Base-by-base conservation (phyloP, 1,140 invertebrate species). In the Cyphomyrmex costatus region DNA sequence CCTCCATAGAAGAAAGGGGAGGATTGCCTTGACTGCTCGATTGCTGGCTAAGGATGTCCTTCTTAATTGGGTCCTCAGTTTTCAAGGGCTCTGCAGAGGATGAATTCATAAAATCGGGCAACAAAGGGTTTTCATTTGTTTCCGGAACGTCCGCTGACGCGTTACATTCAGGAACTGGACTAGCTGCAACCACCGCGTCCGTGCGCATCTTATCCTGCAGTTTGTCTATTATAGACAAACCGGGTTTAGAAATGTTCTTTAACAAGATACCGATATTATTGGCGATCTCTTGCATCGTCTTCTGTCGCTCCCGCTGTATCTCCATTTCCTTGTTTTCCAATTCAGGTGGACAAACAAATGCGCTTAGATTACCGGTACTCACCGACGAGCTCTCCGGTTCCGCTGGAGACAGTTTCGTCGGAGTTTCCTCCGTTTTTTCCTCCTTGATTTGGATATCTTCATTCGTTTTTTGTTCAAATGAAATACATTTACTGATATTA, bases 261-360 rank as follows among this genome's bases (percentile, higher is more conserved):
- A 93, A 58, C 63, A 92, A 93, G 3, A 94, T 93, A 2, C 93
- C 94, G 71, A 94, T 94, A 60, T 95, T 92, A 5, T 95, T 87
- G 1, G 91, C 91, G 24, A 95, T 92, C 63, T 95, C 94, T 61
- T 95, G 92, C 94, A 95, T 95, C 51, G 92, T 95, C 49, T 94
- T 94, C 53, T 93, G 92, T 8, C 95, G 86, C 33, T 95, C 93
- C 33, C 93, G 78, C 49, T 95, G 93, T 79, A 95, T 95, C 58
- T 95, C 94, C 7, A 92, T 91, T 21, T 95, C 94, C 21, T 93
- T 94, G 27, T 94, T 92, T 33, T 93, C 95, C n/a, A 95, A 65
- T 42, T 95, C 94, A 1, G 92, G 92, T 3, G 94, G 92, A 78
- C 93, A 95, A 46, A 95, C 95, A 60, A 95, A 95, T 0, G 90